Evolutionary conservation across 2,888 invertebrate species (phyloP).

Genomic region (Lamproptera curius): DNA sequence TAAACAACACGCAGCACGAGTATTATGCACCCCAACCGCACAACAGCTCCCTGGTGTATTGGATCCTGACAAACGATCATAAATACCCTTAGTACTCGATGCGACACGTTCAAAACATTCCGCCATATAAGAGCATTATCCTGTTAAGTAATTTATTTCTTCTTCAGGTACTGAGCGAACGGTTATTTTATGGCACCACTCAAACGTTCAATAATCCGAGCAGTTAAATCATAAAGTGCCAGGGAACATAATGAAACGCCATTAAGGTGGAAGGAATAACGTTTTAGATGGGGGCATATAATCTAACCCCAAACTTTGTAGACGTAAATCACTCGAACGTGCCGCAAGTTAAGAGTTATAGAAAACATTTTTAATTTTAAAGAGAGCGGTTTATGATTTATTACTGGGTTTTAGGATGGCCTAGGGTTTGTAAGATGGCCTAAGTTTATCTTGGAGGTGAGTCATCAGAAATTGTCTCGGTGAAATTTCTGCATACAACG

Average conservation of each 20-base stretch:
- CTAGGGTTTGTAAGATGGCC: constrained; percentile 35
- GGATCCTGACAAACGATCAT: constrained; percentile 72
- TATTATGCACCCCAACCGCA: constrained; percentile 74
- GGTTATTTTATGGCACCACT: constrained; percentile 71
- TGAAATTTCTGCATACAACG: constrained; percentile 52
- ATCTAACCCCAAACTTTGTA: constrained; percentile 38
- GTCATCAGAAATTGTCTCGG: constrained; percentile 54
- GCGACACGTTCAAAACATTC: constrained; percentile 75
- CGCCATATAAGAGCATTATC: constrained; percentile 73
- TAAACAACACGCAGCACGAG: constrained; percentile 58
- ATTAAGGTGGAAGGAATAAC: constrained; percentile 59
- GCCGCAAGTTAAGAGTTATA: no score
- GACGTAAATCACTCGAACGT: constrained; percentile 50
- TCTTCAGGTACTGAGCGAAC: constrained; percentile 67
- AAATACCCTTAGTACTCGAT: constrained; percentile 72
- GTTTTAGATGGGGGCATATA: constrained; percentile 55
- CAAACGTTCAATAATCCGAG: constrained; percentile 71
- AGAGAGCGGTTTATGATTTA: no score
- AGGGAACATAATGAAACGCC: constrained; percentile 58
- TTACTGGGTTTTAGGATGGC: no score
- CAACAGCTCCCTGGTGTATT: constrained; percentile 65
- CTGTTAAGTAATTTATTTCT: constrained; percentile 76
- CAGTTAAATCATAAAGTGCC: constrained; percentile 64
- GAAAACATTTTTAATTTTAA: no score
- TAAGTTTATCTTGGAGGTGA: constrained; percentile 49